Evolutionary conservation across 2,113 vertebrate genomes (phyloP).

Genomic region (Pterophyllum scalare): DNA sequence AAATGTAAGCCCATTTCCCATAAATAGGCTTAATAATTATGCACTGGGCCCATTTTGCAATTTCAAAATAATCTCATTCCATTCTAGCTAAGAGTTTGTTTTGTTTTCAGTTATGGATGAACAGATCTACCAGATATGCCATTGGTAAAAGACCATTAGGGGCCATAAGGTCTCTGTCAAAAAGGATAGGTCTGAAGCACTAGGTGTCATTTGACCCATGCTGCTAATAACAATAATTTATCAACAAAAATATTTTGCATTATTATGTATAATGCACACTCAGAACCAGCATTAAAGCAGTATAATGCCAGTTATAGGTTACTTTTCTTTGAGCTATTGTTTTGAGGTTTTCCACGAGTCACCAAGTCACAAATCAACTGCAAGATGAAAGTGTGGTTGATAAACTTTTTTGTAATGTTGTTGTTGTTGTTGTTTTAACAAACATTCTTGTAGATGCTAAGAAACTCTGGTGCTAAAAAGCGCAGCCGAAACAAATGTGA

Average conservation of each 20-base stretch:
- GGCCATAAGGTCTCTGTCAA: slow-evolving; percentile 11
- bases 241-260: neutral
- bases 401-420: neutral
- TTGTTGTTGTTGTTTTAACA: neutral
- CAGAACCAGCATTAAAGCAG: neutral
- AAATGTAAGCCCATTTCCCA: neutral
- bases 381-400: neutral
- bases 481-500: neutral
- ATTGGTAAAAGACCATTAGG: slow-evolving; percentile 2
- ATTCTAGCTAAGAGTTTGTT: neutral
- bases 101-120: neutral
- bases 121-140: neutral
- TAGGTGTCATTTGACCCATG: neutral
- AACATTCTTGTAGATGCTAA: no score
- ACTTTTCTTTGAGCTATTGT: neutral
- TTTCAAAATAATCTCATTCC: neutral
- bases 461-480: no score
- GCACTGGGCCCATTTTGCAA: neutral
- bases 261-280: neutral
- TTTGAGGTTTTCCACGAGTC: neutral
- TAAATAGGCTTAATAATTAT: neutral
- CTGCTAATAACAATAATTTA: neutral
- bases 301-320: neutral
- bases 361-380: slow-evolving; percentile 11
- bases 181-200: neutral